phyloP scores from a whole-genome alignment of 1,140 invertebrate genomes.

The Parasteatoda tepidariorum region DNA sequence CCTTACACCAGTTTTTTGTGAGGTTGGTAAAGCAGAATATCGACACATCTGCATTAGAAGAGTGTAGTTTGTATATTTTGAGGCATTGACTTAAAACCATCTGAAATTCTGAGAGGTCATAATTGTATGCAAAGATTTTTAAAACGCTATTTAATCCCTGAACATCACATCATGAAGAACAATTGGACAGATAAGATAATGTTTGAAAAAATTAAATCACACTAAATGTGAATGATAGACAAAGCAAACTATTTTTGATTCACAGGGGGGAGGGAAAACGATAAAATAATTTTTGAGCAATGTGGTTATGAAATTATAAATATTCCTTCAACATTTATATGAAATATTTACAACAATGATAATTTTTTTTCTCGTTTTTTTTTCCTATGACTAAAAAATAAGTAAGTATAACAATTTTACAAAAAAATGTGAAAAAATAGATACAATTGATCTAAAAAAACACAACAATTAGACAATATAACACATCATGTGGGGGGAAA shows the following conservation, averaged over 20 bases:
- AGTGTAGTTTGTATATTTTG: background rate
- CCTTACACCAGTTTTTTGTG: no score
- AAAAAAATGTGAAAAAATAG: constrained; percentile 44
- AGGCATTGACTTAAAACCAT: background rate
- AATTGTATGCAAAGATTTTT: background rate
- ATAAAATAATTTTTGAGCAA: constrained; percentile 29
- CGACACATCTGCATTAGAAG: no score
- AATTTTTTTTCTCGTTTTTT: background rate
- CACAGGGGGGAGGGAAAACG: no score
- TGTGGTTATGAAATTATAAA: constrained; percentile 2
- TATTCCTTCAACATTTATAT: background rate
- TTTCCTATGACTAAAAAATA: background rate
- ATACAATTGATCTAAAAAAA: constrained; percentile 49
- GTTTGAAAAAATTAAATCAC: background rate
- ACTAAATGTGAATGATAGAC: no score
- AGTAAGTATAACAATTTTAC: constrained; percentile 29
- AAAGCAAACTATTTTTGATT: no score
- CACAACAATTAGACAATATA: constrained; percentile 43
- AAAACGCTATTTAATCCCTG: background rate
- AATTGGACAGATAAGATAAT: background rate
- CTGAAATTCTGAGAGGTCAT: background rate
- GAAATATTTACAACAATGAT: background rate
- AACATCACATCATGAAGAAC: background rate
- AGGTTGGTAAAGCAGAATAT: no score
- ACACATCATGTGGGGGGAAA: constrained; percentile 25